A percentile compares a stretch with the other conserved stretches of the same genome.
These are phyloP conservation scores for Pachyuromys duprasi DNA, from an alignment of 2,797 vertebrate species.

Conservation along the genomic window DNA sequence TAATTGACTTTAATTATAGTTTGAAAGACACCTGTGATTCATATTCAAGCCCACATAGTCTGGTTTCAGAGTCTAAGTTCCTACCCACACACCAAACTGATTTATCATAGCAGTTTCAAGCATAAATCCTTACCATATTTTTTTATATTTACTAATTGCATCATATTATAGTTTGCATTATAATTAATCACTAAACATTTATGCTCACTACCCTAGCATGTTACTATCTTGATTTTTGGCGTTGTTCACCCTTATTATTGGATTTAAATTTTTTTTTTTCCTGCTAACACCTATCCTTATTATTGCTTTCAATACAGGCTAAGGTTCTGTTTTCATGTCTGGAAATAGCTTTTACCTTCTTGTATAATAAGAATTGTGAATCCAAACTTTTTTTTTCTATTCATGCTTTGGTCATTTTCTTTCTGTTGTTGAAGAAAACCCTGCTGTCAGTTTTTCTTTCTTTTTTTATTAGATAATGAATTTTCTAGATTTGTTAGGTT, in stretches of 20 bases:
- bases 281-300: background rate
- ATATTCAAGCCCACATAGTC: background rate
- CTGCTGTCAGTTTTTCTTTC: background rate
- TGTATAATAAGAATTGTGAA: background rate
- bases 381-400: background rate
- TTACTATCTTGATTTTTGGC: conserved; percentile 4
- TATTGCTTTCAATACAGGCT: background rate
- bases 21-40: conserved; percentile 29
- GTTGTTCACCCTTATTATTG: conserved; percentile 12
- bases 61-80: background rate
- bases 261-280: conserved; percentile 39
- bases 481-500: background rate
- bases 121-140: conserved; percentile 11
- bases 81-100: background rate
- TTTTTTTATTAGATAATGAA: background rate
- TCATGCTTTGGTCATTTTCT: background rate
- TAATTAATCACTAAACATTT: conserved; percentile 17
- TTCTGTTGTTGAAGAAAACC: background rate
- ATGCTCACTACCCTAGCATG: background rate
- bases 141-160: conserved; percentile 34
- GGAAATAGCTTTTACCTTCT: background rate
- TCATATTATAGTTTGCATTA: background rate
- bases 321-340: background rate
- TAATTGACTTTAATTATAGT: conserved; percentile 40
- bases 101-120: background rate